A percentile compares a stretch with the other conserved stretches of the same genome.
Conservation (phyloP, 1,140 invertebrate genomes). For the Euura saliciscinereae region DNA sequence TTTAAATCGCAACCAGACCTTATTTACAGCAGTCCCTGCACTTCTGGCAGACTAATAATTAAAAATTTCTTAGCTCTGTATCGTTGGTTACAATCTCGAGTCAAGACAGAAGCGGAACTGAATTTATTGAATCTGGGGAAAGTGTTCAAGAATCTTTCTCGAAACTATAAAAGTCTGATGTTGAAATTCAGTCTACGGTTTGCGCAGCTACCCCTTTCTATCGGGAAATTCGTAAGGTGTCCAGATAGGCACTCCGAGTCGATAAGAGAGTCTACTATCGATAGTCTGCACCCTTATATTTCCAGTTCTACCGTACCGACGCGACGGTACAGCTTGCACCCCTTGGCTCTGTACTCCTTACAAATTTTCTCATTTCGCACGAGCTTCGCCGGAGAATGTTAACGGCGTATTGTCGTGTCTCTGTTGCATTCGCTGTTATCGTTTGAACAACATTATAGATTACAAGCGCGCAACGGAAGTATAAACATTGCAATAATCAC, state of each 20-base stretch:
- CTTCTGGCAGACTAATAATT: not conserved
- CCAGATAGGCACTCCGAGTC: slow-evolving; percentile 9
- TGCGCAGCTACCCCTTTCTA: slow-evolving; percentile 51
- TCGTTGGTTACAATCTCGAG: not conserved
- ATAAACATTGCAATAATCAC: slow-evolving; percentile 39
- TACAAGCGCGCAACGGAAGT: slow-evolving; percentile 32
- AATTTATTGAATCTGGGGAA: not conserved
- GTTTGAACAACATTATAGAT: slow-evolving; percentile 34
- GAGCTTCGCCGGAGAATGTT: slow-evolving; percentile 28
- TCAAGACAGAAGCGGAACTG: not conserved
- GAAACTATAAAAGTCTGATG: too few species aligned
- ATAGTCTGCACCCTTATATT: slow-evolving; percentile 34
- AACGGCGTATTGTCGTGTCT: slow-evolving; percentile 35
- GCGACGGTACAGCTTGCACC: slow-evolving; percentile 22
- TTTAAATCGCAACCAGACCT: not conserved
- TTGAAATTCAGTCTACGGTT: slow-evolving; percentile 16
- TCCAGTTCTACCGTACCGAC: slow-evolving; percentile 51
- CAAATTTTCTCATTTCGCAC: not conserved
- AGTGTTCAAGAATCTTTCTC: not conserved
- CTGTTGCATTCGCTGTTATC: slow-evolving; percentile 38
- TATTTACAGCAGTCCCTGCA: not conserved
- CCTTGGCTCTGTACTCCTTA: not conserved
- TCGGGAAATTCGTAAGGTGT: slow-evolving; percentile 31
- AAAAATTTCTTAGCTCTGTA: not conserved
- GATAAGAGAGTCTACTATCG: slow-evolving; percentile 27